Conservation (phyloP, 2,888 invertebrate species). For the Marronus borbonicus region DNA sequence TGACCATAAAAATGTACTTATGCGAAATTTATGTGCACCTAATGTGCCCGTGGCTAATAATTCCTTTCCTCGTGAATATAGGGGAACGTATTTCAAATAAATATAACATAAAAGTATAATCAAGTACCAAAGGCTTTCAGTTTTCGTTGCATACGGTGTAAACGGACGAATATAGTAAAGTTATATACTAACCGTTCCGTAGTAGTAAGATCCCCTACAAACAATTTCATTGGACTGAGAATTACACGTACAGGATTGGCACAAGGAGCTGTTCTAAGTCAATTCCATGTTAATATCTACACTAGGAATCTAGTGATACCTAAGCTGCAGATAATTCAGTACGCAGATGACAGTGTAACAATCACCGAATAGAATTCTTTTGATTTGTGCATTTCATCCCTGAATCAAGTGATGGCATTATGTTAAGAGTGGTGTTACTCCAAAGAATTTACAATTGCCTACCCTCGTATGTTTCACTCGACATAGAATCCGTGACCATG, state of each 20-base stretch:
- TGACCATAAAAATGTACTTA: no score
- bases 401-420: not conserved
- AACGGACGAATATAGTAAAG: not conserved
- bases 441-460: no score
- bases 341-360: constrained; percentile 9
- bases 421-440: not conserved
- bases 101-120: no score
- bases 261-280: not conserved
- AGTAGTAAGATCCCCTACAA: not conserved
- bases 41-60: no score
- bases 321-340: not conserved
- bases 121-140: no score
- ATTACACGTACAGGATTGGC: not conserved
- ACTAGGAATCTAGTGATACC: not conserved
- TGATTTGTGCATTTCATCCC: not conserved
- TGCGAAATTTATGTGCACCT: no score
- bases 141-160: no score
- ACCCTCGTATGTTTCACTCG: no score
- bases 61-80: no score
- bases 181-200: not conserved
- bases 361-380: not conserved
- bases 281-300: not conserved
- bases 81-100: no score
- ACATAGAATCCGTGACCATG: not conserved
- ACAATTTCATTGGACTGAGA: not conserved